These are phyloP conservation scores for Malaclemys terrapin DNA, from an alignment of 2,113 vertebrate species.

Conservation along the genomic window DNA sequence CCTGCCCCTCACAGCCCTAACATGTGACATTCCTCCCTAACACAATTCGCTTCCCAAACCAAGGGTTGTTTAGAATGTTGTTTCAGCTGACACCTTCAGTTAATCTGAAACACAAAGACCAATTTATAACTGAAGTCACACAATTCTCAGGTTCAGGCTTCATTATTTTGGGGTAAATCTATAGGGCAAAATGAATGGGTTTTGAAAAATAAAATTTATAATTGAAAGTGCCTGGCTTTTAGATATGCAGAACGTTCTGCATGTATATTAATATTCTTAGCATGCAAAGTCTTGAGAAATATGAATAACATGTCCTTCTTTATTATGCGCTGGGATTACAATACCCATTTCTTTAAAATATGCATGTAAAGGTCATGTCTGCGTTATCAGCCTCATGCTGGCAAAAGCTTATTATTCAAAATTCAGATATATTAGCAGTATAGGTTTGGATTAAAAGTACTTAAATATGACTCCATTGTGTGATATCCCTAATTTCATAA, in stretches of 20 bases:
- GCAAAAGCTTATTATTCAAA: constrained; percentile 2
- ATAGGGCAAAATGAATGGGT: not conserved
- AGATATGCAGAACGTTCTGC: not conserved
- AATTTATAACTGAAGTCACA: not conserved
- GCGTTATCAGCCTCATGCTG: not conserved
- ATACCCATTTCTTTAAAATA: constrained; percentile 24
- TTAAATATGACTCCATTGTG: not conserved
- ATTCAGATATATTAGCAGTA: not conserved
- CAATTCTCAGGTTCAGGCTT: not conserved
- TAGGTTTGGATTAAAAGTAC: not conserved
- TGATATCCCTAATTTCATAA: not conserved
- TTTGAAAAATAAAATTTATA: not conserved
- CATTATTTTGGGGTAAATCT: not conserved
- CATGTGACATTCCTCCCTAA: not conserved
- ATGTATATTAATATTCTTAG: not conserved
- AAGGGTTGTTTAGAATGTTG: not conserved
- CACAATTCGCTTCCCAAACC: not conserved
- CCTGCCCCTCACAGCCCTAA: not conserved
- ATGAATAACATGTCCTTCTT: not conserved
- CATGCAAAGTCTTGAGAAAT: constrained; percentile 9
- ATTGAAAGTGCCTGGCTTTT: not conserved
- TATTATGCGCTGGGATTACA: not conserved
- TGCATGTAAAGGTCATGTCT: accelerated
- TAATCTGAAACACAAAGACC: not conserved
- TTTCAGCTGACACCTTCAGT: not conserved